Evolutionary conservation across 1,140 invertebrate genomes (phyloP).

Genomic region (Choristoneura fumiferana): DNA sequence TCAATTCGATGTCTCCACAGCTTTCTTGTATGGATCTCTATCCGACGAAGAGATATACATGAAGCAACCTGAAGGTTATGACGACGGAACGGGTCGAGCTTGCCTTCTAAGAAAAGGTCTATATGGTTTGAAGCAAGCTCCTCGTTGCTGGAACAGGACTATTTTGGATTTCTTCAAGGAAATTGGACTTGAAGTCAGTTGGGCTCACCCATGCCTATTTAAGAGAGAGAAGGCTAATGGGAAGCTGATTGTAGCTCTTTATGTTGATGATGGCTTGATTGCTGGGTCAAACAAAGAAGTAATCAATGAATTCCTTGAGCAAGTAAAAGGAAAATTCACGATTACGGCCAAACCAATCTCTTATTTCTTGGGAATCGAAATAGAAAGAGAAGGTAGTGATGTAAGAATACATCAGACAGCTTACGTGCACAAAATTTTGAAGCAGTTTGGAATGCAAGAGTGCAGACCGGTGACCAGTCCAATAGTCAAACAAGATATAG

Average conservation of each 20-base stretch:
- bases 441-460: constrained; percentile 48
- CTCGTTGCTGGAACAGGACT: constrained; percentile 43
- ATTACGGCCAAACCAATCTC: constrained; percentile 28
- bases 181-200: constrained; percentile 42
- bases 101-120: constrained; percentile 47
- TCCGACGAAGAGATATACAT: constrained; percentile 40
- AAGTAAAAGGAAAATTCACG: constrained; percentile 39
- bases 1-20: constrained; percentile 43
- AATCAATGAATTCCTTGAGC: constrained; percentile 19
- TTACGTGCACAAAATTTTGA: constrained; percentile 50
- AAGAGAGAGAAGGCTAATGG: constrained; percentile 25
- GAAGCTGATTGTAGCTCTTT: constrained; percentile 43
- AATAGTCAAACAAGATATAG: constrained; percentile 34
- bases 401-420: constrained; percentile 46
- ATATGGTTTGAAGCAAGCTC: constrained; percentile 53
- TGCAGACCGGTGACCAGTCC: constrained; percentile 53
- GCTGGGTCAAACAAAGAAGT: constrained; percentile 33
- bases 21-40: constrained; percentile 63
- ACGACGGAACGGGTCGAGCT: constrained; percentile 27
- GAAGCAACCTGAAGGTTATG: constrained; percentile 53
- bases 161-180: constrained; percentile 32
- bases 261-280: constrained; percentile 65
- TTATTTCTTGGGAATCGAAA: constrained; percentile 47
- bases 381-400: constrained; percentile 24
- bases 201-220: constrained; percentile 55